These are phyloP conservation scores for Oxygymnocypris stewartii DNA, from an alignment of 2,113 vertebrate species.

Conservation along the genomic window DNA sequence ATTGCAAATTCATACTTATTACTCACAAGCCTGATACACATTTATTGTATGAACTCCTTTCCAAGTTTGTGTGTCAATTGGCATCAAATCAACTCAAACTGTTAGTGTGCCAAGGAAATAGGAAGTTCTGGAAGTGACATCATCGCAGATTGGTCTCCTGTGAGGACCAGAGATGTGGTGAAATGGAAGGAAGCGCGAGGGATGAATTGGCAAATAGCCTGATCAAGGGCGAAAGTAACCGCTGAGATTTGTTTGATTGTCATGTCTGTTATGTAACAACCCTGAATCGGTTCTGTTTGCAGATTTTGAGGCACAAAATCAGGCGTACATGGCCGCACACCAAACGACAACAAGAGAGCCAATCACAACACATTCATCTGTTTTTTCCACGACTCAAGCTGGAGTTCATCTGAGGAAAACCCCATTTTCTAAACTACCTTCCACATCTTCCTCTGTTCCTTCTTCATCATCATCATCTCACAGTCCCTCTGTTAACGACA, in stretches of 20 bases:
- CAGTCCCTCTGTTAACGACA: neutral
- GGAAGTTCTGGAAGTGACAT: conserved; percentile 33
- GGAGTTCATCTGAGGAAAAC: neutral
- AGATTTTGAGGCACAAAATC: conserved; percentile 62
- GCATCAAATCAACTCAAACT: conserved; percentile 26
- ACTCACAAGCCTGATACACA: neutral
- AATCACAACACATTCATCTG: neutral
- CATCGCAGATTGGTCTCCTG: conserved; percentile 47
- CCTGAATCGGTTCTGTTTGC: conserved; percentile 11
- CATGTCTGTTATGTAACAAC: neutral
- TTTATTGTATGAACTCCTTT: neutral
- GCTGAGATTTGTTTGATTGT: neutral
- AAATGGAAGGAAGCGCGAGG: conserved; percentile 15
- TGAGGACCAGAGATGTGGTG: conserved; percentile 11
- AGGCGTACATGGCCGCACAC: conserved; percentile 38
- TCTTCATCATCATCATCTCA: neutral
- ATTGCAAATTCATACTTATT: neutral
- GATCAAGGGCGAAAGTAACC: neutral
- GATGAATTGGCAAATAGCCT: neutral
- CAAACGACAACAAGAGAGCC: neutral
- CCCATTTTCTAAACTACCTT: neutral
- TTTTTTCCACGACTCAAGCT: neutral
- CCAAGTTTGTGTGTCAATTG: conserved; percentile 26
- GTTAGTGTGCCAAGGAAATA: conserved; percentile 42
- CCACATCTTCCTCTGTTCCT: neutral